Base-by-base conservation (phyloP, 2,888 invertebrate genomes). In the Vanessa cardui region DNA sequence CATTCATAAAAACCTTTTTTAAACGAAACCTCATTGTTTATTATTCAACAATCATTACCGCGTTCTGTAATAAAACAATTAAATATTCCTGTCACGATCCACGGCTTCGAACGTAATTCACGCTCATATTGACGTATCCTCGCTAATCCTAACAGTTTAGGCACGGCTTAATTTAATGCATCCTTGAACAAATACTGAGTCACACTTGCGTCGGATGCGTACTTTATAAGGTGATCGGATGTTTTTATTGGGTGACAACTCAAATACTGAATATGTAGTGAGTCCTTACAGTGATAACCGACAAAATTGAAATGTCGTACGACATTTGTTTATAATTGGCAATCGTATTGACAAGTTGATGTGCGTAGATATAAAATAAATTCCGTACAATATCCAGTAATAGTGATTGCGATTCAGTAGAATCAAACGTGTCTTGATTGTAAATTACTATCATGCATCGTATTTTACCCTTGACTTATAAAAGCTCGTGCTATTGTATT, bases 111-210 rank as follows among this genome's bases (percentile, higher is more conserved):
- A 66, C 75, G 74, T 76, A 76, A 73, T 75, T 75, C 74, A 76
- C 73, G 70, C 72, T 73, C 67, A 66, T 75, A 75, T 73, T 82
- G 82, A 83, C 84, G 78, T 81, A 82, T 84, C 83, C 83, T 83
- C 72, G 80, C 81, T 81, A 80, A 83, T 83, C 81, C 79, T 80
- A 77, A 78, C 75, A 72, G 72, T 73, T 70, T 72, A 66, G 71
- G 73, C 69, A 69, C 72, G 74, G 69, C 70, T 70, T 74, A 74
- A 76, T 75, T 76, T 81, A 82, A 76, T 80, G 76, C 80, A 82
- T 85, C 84, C 85, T 83, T 76, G 66, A 66, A 69, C 45, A 49
- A 62, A 63, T 59, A 70, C 66, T 70, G 69, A 71, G 52, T 56
- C 58, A 64, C 45, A 16, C 62, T 18, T 73, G 75, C 74, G 75